phyloP scores from a whole-genome alignment of 2,888 invertebrate species.

The Coelinius sp. region DNA sequence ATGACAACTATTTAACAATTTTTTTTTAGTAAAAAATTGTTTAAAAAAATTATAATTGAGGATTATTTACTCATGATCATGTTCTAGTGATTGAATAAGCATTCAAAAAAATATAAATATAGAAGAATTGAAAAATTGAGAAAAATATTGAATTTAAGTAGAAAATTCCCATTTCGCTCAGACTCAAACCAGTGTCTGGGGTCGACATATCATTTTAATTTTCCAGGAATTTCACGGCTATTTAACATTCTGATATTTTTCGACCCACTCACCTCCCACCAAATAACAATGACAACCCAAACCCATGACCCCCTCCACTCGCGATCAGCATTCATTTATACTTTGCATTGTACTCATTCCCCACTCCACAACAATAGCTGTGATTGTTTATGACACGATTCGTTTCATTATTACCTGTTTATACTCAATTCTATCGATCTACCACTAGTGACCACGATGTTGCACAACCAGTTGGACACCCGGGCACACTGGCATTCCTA shows the following conservation, averaged over 20 bases:
- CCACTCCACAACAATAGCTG: slow-evolving; percentile 41
- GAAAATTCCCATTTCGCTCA: slow-evolving; percentile 11
- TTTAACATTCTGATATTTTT: slow-evolving; percentile 48
- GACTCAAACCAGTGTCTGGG: background rate
- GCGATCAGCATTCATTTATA: slow-evolving; percentile 65
- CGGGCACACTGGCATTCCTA: background rate
- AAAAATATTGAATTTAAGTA: background rate
- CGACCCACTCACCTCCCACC: slow-evolving; percentile 51
- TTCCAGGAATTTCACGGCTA: slow-evolving; percentile 33
- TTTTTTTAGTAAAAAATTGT: too few relatives aligned
- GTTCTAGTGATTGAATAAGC: too few relatives aligned
- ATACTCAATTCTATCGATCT: slow-evolving; percentile 63
- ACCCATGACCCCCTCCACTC: slow-evolving; percentile 51
- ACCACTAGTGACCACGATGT: slow-evolving; percentile 54
- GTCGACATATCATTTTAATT: slow-evolving; percentile 1
- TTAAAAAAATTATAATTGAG: background rate
- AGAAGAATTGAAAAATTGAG: too few relatives aligned
- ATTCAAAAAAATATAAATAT: background rate
- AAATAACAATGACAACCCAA: slow-evolving; percentile 33
- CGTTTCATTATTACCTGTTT: slow-evolving; percentile 69
- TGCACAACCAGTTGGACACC: slow-evolving; percentile 41
- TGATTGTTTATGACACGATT: slow-evolving; percentile 68
- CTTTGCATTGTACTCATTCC: slow-evolving; percentile 57
- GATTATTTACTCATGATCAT: too few relatives aligned
- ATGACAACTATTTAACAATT: background rate